Conservation (phyloP, 30 jellyfish, hydroid and myxozoan species). For the Nemopilema nomurai region DNA sequence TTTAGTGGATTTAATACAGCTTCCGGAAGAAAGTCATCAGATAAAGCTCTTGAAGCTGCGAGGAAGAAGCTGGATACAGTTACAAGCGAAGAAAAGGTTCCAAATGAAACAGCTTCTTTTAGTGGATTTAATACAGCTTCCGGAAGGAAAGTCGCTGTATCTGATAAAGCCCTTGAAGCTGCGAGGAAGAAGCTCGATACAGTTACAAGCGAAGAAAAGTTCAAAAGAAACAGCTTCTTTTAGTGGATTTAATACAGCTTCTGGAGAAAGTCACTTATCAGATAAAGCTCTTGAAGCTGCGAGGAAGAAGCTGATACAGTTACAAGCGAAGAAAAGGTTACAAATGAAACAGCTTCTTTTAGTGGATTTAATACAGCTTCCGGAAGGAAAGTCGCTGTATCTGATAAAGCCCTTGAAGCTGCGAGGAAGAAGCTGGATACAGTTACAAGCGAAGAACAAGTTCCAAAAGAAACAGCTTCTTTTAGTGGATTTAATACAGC, state of each 20-base stretch:
- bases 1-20: background rate
- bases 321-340: background rate
- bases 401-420: constrained; percentile 45
- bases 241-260: constrained; percentile 58
- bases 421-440: background rate
- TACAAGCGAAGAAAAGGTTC: background rate
- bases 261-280: constrained; percentile 57
- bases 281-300: constrained; percentile 46
- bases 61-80: background rate
- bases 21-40: background rate
- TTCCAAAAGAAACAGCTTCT: background rate
- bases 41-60: background rate
- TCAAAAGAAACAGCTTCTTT: background rate
- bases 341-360: background rate
- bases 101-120: constrained; percentile 2
- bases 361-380: background rate
- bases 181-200: constrained; percentile 44
- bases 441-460: background rate
- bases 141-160: constrained; percentile 54
- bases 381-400: constrained; percentile 29
- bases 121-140: constrained; percentile 61
- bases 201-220: background rate
- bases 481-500: background rate
- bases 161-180: constrained; percentile 54
- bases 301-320: constrained; percentile 1